Evolutionary conservation across 35 echinoderm and acorn worm genomes (phyloP).

Genomic region (Ptychodera flava): DNA sequence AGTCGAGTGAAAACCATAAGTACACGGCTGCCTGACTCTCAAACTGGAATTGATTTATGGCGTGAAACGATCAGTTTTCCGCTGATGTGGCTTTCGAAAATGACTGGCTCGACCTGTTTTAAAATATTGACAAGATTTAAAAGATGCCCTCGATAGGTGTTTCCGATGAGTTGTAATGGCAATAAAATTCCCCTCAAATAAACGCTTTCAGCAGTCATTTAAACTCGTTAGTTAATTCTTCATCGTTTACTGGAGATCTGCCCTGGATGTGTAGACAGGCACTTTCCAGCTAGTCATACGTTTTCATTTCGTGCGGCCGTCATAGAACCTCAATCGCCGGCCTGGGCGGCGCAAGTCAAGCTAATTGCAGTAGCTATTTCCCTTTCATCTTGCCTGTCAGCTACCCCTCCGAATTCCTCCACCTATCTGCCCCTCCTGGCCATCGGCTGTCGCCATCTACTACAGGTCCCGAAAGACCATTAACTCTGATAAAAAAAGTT

Average conservation of each 20-base stretch:
- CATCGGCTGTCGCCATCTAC: no score
- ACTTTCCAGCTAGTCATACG: no score
- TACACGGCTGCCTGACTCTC: background rate
- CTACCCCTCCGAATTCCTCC: no score
- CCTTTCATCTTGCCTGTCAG: no score
- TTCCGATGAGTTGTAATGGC: background rate
- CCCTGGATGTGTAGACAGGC: no score
- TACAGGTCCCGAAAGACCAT: no score
- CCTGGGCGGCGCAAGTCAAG: no score
- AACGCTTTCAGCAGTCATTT: background rate
- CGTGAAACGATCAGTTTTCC: background rate
- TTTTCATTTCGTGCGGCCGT: no score
- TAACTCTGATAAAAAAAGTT: no score
- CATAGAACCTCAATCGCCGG: no score
- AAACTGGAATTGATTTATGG: background rate
- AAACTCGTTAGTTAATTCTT: background rate
- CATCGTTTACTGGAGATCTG: background rate
- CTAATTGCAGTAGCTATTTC: no score
- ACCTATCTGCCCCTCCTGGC: no score
- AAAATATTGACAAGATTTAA: background rate
- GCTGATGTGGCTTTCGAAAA: background rate
- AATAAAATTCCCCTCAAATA: background rate
- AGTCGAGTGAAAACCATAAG: background rate
- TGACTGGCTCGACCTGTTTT: background rate
- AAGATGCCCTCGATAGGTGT: background rate